Conservation (phyloP, 2,797 vertebrate species). For the Melanotaenia nigrans region DNA sequence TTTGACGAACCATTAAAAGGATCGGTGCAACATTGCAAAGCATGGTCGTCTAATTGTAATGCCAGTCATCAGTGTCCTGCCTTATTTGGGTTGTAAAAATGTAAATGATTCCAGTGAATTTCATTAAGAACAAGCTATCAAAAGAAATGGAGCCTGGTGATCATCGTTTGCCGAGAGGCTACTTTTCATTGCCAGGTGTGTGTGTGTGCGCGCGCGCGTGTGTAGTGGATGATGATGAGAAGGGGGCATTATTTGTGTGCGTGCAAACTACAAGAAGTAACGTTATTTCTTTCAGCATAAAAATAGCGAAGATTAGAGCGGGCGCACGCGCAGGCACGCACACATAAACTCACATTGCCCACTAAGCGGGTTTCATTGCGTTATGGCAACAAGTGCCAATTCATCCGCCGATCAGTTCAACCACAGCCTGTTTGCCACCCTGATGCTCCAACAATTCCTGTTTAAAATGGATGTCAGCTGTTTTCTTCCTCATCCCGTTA, state of each 20-base stretch:
- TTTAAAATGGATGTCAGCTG: constrained; percentile 3
- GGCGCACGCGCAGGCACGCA: constrained; percentile 24
- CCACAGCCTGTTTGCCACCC: background rate
- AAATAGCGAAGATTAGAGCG: constrained; percentile 47
- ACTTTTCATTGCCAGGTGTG: constrained; percentile 57
- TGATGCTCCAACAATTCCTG: background rate
- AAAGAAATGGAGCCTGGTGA: constrained; percentile 44
- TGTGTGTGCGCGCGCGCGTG: constrained; percentile 5
- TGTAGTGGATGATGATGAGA: background rate
- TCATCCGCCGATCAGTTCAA: constrained; percentile 56
- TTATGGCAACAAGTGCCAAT: constrained; percentile 80
- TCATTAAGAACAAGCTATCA: constrained; percentile 33
- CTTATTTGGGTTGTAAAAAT: constrained; percentile 12
- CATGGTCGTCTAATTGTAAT: constrained; percentile 28
- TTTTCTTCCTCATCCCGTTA: background rate
- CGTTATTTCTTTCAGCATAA: constrained; percentile 50
- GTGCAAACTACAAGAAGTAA: constrained; percentile 56
- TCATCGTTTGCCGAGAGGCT: constrained; percentile 51
- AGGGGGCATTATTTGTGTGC: constrained; percentile 61
- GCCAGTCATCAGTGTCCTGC: constrained; percentile 21
- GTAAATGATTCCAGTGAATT: constrained; percentile 24
- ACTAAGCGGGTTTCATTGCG: constrained; percentile 49
- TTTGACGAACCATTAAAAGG: background rate
- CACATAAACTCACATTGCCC: constrained; percentile 32
- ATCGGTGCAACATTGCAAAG: constrained; percentile 21